Base-by-base conservation (phyloP, 2,888 invertebrate genomes). In the Camptogramma bilineatum region DNA sequence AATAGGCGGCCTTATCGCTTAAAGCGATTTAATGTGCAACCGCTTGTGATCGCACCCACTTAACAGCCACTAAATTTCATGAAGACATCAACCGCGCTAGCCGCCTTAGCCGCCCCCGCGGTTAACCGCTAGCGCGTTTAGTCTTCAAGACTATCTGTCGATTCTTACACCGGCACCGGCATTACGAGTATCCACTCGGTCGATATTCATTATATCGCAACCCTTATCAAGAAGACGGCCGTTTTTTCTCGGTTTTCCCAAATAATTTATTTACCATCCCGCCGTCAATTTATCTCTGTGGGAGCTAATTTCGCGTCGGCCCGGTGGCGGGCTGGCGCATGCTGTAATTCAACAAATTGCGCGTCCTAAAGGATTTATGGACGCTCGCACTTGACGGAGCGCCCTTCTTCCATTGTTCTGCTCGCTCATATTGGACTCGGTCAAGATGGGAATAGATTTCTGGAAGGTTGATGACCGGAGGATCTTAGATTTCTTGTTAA, bases 281-380 rank as follows among this genome's bases (percentile, higher is more conserved):
- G 87, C 88, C 91, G 86, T 91, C 93, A 91, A 93, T 93, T 92
- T 92, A 92, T 92, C 92, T 91, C 90, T 84, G 88, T 85, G 90
- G 89, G 90, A 91, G 93, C 93, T 93, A 93, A 93, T 93, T 93
- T 92, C 89, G 88, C 89, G 91, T 88, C 89, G 88, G 91, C 82
- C 90, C 90, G 91, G 91, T 90, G 91, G 91, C 89, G 87, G 90
- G 85, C 82, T 88, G 90, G 91, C 91, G 91, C 91, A 92, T 92
- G 92, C 86, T 91, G 93, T 93, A 93, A 93, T 92, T 93, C 93
- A 93, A 91, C 92, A 92, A 93, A 93, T 93, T 93, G 92, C 93
- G 90, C 90, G 91, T 92, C 91, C 89, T 84, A 77, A 78, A 75
- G 82, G 86, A 93, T 93, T 93, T 93, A 93, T 91, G 85, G 85